Evolutionary conservation across 1,140 invertebrate species (phyloP).

Genomic region (Eubasilissa regina): DNA sequence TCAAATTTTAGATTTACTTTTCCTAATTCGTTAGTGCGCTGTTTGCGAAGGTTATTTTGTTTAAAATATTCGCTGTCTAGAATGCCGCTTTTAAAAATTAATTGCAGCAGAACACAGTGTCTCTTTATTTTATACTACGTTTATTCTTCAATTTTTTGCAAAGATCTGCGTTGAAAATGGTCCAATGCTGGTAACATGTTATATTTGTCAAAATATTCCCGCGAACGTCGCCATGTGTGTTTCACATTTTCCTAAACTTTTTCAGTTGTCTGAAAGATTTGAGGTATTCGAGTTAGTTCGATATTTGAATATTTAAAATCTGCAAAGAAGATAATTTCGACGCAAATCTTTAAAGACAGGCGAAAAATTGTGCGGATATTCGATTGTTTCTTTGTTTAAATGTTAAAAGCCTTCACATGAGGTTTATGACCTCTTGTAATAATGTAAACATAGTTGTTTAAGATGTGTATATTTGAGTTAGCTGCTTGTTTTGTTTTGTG

Average conservation of each 20-base stretch:
- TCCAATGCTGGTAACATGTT: background rate
- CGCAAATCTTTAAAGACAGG: background rate
- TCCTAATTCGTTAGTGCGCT: conserved; percentile 14
- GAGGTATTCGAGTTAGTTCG: background rate
- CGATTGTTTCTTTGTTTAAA: conserved; percentile 37
- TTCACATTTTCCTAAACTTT: conserved; percentile 47
- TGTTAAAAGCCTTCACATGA: conserved; percentile 23
- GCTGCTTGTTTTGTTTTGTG: background rate
- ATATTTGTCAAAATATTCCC: conserved; percentile 51
- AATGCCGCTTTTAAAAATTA: conserved; percentile 33
- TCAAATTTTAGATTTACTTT: conserved; percentile 8
- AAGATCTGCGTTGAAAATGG: background rate
- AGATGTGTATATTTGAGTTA: conserved; percentile 10
- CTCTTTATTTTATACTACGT: background rate
- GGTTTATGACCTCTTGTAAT: conserved; percentile 35
- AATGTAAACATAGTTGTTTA: conserved; percentile 20
- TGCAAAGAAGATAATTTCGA: background rate
- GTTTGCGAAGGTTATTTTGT: conserved; percentile 56
- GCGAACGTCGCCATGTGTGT: conserved; percentile 55
- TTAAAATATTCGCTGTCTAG: conserved; percentile 43
- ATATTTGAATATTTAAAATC: conserved; percentile 17
- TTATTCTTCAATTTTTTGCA: background rate
- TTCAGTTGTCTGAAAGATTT: conserved; percentile 29
- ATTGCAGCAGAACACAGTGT: background rate
- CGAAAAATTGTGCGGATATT: background rate